phyloP scores from a whole-genome alignment of 2,797 vertebrate species.

The Fistularia commersonii region DNA sequence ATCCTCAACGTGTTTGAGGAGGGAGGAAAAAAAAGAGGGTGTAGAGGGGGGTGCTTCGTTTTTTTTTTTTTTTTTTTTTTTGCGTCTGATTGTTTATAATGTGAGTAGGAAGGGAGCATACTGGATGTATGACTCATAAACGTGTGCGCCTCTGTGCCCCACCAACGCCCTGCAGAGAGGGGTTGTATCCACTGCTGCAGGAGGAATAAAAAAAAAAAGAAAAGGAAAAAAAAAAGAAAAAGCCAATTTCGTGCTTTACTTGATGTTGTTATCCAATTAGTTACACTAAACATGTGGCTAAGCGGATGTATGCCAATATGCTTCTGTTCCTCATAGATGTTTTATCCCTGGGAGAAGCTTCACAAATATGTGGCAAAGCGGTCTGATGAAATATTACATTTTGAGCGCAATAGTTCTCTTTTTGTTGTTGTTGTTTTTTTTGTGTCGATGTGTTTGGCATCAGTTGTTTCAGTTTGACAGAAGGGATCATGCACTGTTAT shows the following conservation, averaged over 20 bases:
- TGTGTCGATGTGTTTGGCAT: conserved; percentile 6
- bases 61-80: conserved; percentile 33
- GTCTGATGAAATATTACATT: conserved; percentile 68
- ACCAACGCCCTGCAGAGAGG: conserved; percentile 68
- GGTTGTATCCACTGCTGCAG: conserved; percentile 64
- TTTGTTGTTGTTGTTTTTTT: conserved; percentile 7
- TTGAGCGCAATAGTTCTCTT: conserved; percentile 62
- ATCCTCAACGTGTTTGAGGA: conserved; percentile 32
- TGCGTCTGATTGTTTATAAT: conserved; percentile 56
- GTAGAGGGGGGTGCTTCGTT: conserved; percentile 49
- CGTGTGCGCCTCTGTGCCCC: conserved; percentile 67
- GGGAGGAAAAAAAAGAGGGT: conserved; percentile 30
- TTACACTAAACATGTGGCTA: conserved; percentile 72
- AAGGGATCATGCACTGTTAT: conserved; percentile 48
- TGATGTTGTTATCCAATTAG: conserved; percentile 78
- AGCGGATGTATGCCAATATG: conserved; percentile 65
- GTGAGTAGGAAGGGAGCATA: conserved; percentile 72
- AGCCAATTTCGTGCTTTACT: conserved; percentile 75
- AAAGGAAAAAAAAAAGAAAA: conserved; percentile 38
- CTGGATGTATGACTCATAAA: conserved; percentile 77
- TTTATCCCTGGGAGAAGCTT: conserved; percentile 56
- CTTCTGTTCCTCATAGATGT: conserved; percentile 62
- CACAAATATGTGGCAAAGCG: conserved; percentile 52
- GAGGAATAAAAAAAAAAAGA: conserved; percentile 45
- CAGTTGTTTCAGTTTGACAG: conserved; percentile 44